These are phyloP conservation scores for Didymodactylos carnosus DNA, from an alignment of 2,888 invertebrate genomes.

Conservation along the genomic window DNA sequence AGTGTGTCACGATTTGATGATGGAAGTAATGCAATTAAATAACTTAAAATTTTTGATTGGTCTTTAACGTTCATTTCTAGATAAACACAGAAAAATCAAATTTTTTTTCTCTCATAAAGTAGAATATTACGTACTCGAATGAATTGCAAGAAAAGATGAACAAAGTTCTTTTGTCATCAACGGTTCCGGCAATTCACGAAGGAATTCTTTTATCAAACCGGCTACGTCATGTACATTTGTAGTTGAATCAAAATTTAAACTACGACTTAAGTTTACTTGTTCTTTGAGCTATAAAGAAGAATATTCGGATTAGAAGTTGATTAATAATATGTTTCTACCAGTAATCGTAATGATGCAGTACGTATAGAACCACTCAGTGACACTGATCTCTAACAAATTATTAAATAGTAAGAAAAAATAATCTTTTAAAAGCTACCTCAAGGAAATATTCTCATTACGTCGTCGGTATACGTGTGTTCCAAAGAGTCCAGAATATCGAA, in stretches of 20 bases:
- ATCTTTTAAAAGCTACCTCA: too few species aligned
- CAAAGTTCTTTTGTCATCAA: slow-evolving; percentile 70
- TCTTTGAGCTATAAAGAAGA: slow-evolving; percentile 4
- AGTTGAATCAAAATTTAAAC: background rate
- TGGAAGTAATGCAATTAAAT: slow-evolving; percentile 64
- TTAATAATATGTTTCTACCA: too few species aligned
- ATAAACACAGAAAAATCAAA: background rate
- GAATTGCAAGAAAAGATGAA: slow-evolving; percentile 58
- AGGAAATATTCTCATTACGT: background rate
- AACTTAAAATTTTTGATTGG: slow-evolving; percentile 54
- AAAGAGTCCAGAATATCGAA: too few species aligned
- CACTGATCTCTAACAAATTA: background rate
- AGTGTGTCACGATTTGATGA: slow-evolving; percentile 71
- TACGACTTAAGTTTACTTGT: background rate
- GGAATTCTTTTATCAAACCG: slow-evolving; percentile 21
- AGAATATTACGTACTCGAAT: background rate
- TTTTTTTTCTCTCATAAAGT: background rate
- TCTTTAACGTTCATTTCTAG: slow-evolving; percentile 39
- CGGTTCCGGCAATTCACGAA: slow-evolving; percentile 75
- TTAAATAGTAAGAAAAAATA: background rate
- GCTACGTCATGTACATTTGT: slow-evolving; percentile 12
- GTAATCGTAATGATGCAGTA: too few species aligned
- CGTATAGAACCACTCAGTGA: too few species aligned
- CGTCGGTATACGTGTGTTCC: too few species aligned
- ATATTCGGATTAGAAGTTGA: too few species aligned